These are phyloP conservation scores for Oenanthe melanoleuca DNA, from an alignment of 2,113 vertebrate species.

Conservation along the genomic window DNA sequence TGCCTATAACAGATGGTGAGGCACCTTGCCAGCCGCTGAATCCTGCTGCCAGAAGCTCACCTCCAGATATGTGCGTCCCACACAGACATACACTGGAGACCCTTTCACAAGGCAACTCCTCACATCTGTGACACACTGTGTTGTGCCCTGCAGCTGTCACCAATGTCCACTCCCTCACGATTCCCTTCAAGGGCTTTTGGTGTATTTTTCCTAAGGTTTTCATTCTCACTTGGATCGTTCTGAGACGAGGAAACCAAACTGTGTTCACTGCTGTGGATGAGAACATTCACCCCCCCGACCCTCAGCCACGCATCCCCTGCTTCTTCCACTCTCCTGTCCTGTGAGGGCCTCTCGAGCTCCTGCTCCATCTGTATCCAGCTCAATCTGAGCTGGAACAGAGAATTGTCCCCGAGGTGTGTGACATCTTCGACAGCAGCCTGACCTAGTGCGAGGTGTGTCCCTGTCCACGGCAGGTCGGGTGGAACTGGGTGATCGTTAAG, in stretches of 20 bases:
- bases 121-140: neutral
- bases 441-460: too few species aligned
- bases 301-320: fast-evolving
- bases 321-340: neutral
- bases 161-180: neutral
- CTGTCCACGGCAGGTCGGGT: neutral
- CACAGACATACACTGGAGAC: neutral
- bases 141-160: neutral
- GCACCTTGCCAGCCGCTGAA: neutral
- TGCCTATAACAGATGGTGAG: neutral
- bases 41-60: neutral
- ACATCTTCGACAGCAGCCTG: fast-evolving
- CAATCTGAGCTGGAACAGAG: fast-evolving
- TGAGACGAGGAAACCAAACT: neutral
- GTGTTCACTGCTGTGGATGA: neutral
- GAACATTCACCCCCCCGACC: fast-evolving
- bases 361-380: too few species aligned
- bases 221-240: neutral
- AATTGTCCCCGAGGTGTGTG: fast-evolving
- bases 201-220: neutral
- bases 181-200: neutral
- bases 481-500: fast-evolving
- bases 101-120: neutral
- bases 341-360: fast-evolving
- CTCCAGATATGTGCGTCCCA: too few species aligned